These are phyloP conservation scores for Tenebrosternarchus preto DNA, from an alignment of 2,113 vertebrate genomes.

Conservation along the genomic window DNA sequence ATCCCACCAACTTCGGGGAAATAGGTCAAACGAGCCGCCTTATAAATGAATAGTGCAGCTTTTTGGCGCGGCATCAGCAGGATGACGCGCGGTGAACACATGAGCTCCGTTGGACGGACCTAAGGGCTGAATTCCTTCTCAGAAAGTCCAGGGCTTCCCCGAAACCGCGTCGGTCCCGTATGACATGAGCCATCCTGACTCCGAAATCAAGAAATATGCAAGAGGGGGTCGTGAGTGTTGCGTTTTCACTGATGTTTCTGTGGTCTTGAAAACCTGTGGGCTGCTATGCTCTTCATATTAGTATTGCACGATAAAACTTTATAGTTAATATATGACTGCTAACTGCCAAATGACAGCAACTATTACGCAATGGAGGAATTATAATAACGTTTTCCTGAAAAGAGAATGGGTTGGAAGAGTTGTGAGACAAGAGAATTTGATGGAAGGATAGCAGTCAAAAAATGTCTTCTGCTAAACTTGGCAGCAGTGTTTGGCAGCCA, in stretches of 20 bases:
- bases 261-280: background rate
- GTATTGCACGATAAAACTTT: background rate
- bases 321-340: background rate
- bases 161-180: conserved; percentile 14
- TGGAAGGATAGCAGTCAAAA: conserved; percentile 17
- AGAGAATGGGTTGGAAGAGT: background rate
- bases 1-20: conserved; percentile 50
- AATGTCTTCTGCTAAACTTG: conserved; percentile 17
- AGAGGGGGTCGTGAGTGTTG: background rate
- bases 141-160: conserved; percentile 42
- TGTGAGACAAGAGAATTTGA: background rate
- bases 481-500: background rate
- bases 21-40: conserved; percentile 36
- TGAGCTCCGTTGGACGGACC: conserved; percentile 17
- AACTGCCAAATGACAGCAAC: background rate
- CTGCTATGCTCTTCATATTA: background rate
- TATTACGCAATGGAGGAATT: conserved; percentile 18
- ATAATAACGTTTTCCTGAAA: conserved; percentile 18
- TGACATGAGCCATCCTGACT: conserved; percentile 12
- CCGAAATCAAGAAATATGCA: background rate
- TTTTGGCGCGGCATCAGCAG: conserved; percentile 18
- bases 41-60: conserved; percentile 45
- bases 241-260: background rate
- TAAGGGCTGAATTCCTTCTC: conserved; percentile 38
- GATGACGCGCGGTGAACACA: conserved; percentile 25